Evolutionary conservation across 1,140 invertebrate species (phyloP).

Genomic region (Calliopsis andreniformis): DNA sequence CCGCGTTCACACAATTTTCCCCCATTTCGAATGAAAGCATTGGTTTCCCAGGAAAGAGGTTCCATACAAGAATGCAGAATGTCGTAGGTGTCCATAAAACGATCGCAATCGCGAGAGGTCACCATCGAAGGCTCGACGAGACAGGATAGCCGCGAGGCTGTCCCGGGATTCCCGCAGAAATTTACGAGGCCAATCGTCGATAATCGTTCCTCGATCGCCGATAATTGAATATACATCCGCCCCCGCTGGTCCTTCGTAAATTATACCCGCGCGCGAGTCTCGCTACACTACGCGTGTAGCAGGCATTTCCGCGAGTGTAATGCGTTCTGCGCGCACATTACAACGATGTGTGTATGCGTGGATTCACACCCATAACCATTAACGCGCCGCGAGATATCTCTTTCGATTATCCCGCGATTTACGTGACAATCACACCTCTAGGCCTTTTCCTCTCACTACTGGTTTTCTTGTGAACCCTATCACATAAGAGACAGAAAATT

Average conservation of each 20-base stretch:
- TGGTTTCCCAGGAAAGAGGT: background rate
- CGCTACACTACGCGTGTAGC: background rate
- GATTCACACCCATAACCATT: background rate
- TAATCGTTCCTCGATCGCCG: constrained; percentile 55
- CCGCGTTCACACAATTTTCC: background rate
- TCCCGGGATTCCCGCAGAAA: constrained; percentile 19
- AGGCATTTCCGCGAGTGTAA: constrained; percentile 21
- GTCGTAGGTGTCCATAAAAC: background rate
- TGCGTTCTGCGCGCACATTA: constrained; percentile 18
- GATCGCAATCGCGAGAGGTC: constrained; percentile 5
- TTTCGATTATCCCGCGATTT: constrained; percentile 42
- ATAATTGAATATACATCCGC: constrained; percentile 48
- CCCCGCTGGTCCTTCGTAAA: constrained; percentile 35
- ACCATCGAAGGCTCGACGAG: background rate
- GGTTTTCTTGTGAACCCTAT: no score
- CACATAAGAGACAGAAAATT: no score
- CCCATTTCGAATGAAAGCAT: background rate
- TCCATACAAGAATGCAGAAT: background rate
- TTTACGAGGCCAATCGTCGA: constrained; percentile 51
- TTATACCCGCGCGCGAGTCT: constrained; percentile 27
- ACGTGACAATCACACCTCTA: background rate
- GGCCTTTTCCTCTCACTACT: no score
- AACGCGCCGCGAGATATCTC: constrained; percentile 12
- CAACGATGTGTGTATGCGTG: background rate
- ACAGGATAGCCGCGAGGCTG: background rate